These are phyloP conservation scores for Orcinus orca DNA, from an alignment of 2,113 vertebrate species.

Conservation along the genomic window DNA sequence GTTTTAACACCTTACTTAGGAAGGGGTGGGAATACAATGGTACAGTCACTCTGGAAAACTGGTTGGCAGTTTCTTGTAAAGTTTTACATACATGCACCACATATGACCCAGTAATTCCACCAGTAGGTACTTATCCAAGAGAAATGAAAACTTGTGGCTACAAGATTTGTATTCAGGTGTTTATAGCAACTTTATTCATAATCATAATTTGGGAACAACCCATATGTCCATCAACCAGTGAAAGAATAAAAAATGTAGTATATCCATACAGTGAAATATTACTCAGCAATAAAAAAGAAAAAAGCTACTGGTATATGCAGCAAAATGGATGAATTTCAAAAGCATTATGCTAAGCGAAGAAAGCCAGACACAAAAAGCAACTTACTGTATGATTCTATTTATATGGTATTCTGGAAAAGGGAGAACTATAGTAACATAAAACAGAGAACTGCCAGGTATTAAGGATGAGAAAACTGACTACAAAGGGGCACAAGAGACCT, in stretches of 20 bases:
- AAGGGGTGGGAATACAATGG: background rate
- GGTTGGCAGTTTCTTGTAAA: background rate
- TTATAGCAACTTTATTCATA: conserved; percentile 19
- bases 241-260: background rate
- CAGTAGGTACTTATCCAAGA: background rate
- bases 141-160: background rate
- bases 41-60: background rate
- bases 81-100: background rate
- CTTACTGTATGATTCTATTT: background rate
- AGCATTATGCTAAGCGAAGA: background rate
- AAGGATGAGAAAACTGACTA: background rate
- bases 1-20: conserved; percentile 10
- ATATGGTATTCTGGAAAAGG: background rate
- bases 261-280: background rate
- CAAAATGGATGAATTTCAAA: background rate
- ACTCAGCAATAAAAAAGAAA: background rate
- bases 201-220: background rate
- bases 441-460: background rate
- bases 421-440: background rate
- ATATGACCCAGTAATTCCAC: background rate
- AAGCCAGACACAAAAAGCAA: background rate
- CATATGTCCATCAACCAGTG: background rate
- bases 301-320: background rate
- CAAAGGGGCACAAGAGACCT: background rate
- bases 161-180: background rate